phyloP scores from a whole-genome alignment of 2,797 vertebrate genomes.

The Enteromius fasciolatus region DNA sequence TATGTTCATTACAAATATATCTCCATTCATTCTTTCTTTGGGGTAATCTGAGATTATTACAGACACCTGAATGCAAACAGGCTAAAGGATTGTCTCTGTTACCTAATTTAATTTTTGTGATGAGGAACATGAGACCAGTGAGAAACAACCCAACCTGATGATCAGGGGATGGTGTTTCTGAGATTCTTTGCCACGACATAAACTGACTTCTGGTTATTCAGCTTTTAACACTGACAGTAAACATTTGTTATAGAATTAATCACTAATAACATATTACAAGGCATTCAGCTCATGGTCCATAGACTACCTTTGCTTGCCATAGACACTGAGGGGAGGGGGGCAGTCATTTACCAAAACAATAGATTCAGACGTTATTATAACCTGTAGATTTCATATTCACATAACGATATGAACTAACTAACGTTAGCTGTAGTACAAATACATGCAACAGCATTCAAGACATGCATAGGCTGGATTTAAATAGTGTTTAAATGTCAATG shows the following conservation, averaged over 20 bases:
- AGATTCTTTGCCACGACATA: background rate
- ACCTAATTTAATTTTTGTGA: constrained; percentile 40
- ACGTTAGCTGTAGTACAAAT: background rate
- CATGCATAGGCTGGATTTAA: background rate
- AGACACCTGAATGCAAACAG: constrained; percentile 50
- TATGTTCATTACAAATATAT: constrained; percentile 1
- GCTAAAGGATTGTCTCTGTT: constrained; percentile 41
- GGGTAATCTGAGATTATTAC: constrained; percentile 54
- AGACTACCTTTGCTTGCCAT: background rate
- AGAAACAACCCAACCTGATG: constrained; percentile 25
- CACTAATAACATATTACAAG: background rate
- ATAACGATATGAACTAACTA: background rate
- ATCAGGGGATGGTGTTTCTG: constrained; percentile 1
- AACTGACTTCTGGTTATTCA: background rate
- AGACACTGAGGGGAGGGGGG: background rate
- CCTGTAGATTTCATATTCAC: background rate
- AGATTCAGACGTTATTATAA: background rate
- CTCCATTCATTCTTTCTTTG: constrained; percentile 56
- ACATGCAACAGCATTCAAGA: background rate
- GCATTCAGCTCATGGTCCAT: background rate
- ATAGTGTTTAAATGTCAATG: too few relatives aligned
- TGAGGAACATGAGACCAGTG: background rate
- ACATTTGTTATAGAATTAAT: background rate
- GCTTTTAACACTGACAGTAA: background rate
- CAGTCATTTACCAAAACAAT: constrained; percentile 4